phyloP scores from a whole-genome alignment of 2,888 invertebrate species.

The Drosophila imparisetae region DNA sequence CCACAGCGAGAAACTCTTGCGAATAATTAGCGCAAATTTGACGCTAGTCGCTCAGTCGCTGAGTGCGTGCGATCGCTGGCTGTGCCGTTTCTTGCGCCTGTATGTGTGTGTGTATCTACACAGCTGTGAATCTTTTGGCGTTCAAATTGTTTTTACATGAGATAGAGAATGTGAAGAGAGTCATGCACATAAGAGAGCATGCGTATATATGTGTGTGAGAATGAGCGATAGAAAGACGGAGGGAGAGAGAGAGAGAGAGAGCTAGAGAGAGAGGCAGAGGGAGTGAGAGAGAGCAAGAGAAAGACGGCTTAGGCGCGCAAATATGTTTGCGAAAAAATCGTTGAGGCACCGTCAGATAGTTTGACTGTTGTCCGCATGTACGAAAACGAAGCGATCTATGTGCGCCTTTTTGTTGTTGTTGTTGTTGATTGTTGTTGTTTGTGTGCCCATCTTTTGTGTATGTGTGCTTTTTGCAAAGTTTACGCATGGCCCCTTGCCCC shows the following conservation, averaged over 20 bases:
- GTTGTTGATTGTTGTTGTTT: conserved; percentile 1
- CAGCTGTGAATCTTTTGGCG: conserved; percentile 59
- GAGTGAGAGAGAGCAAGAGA: conserved; percentile 19
- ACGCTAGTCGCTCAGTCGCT: conserved; percentile 60
- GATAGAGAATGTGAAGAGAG: conserved; percentile 18
- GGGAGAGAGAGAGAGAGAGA: not conserved
- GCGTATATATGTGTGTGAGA: conserved; percentile 8
- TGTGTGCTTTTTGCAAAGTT: conserved; percentile 58
- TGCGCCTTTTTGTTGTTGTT: conserved; percentile 6
- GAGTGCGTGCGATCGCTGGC: conserved; percentile 65
- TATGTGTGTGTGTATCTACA: conserved; percentile 53
- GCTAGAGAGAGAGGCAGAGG: not conserved
- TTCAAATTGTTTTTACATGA: conserved; percentile 58
- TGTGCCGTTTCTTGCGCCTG: conserved; percentile 29
- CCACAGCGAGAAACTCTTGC: conserved; percentile 58
- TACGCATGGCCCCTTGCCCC: conserved; percentile 58
- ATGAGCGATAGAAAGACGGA: conserved; percentile 13
- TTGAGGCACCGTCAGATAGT: conserved; percentile 38
- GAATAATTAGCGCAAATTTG: conserved; percentile 79
- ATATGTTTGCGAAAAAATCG: conserved; percentile 35
- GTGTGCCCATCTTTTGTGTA: conserved; percentile 57
- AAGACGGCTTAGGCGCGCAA: conserved; percentile 54
- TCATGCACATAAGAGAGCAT: conserved; percentile 12
- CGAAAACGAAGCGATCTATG: conserved; percentile 33
- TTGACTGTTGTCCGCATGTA: conserved; percentile 23